Percentiles rank a stretch among this genome's conserved stretches.
Evolutionary conservation across 2,113 vertebrate genomes (phyloP).

Genomic region (Fulmarus glacialis): DNA sequence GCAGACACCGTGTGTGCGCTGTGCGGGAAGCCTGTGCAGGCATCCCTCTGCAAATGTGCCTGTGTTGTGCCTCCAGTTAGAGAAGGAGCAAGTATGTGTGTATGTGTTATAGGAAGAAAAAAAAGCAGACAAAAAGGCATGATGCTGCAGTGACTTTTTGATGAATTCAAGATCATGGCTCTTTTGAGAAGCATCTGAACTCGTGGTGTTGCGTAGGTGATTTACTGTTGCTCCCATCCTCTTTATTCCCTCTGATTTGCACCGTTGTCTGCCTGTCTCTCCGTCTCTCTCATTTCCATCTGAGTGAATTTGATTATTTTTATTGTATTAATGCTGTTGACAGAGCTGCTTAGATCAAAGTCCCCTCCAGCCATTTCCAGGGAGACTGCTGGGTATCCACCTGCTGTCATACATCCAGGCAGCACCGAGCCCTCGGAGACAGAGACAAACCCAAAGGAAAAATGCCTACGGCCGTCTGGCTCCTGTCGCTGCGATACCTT

Average conservation of each 20-base stretch:
- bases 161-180: background rate
- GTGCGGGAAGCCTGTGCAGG: background rate
- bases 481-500: background rate
- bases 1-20: rapidly evolving
- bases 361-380: conserved; percentile 43
- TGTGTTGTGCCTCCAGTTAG: background rate
- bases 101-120: background rate
- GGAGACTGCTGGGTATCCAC: conserved; percentile 32
- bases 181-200: background rate
- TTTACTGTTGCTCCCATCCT: background rate
- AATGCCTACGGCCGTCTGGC: background rate
- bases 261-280: background rate
- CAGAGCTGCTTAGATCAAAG: conserved; percentile 55
- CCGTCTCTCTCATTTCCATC: conserved; percentile 22
- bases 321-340: conserved; percentile 21
- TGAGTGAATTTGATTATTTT: conserved; percentile 45
- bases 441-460: background rate
- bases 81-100: background rate
- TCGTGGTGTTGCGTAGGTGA: background rate
- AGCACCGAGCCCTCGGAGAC: background rate
- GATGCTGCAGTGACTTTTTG: background rate
- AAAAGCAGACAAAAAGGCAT: background rate
- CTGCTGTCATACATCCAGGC: conserved; percentile 19
- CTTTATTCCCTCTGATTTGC: background rate
- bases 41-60: background rate